phyloP scores from a whole-genome alignment of 1,140 invertebrate genomes.

The Arctopsyche grandis region DNA sequence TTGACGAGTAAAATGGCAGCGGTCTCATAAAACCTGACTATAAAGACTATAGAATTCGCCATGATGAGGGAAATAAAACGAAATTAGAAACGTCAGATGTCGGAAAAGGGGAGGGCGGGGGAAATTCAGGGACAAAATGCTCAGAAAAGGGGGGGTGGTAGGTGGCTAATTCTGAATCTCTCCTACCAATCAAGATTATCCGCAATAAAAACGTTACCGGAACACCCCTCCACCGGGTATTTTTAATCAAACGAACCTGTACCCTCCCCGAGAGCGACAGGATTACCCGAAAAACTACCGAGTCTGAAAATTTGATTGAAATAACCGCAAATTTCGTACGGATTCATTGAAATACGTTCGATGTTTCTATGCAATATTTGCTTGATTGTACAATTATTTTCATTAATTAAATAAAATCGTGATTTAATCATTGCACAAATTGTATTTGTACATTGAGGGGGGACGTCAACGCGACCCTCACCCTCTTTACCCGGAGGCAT shows the following conservation, averaged over 20 bases:
- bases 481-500: slow-evolving; percentile 15
- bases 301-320: background rate
- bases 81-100: slow-evolving; percentile 45
- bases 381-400: background rate
- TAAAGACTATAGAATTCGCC: slow-evolving; percentile 42
- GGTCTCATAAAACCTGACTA: slow-evolving; percentile 26
- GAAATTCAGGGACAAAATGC: slow-evolving; percentile 9
- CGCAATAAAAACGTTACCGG: slow-evolving; percentile 55
- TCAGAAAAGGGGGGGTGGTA: slow-evolving; percentile 36
- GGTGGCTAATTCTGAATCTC: slow-evolving; percentile 52
- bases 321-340: background rate
- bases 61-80: slow-evolving; percentile 48
- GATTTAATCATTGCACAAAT: background rate
- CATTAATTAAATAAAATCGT: slow-evolving; percentile 6
- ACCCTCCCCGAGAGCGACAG: background rate
- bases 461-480: slow-evolving; percentile 18
- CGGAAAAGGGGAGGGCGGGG: slow-evolving; percentile 4
- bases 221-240: slow-evolving; percentile 39
- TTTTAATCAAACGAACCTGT: slow-evolving; percentile 55
- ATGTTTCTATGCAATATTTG: background rate
- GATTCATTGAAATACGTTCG: background rate
- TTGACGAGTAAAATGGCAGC: slow-evolving; percentile 24
- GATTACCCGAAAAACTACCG: background rate
- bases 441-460: background rate
- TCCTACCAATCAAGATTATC: slow-evolving; percentile 56